A percentile compares a stretch with the other conserved stretches of the same genome.
These are phyloP conservation scores for Conomelus anceps DNA, from an alignment of 2,888 invertebrate genomes.

Conservation along the genomic window DNA sequence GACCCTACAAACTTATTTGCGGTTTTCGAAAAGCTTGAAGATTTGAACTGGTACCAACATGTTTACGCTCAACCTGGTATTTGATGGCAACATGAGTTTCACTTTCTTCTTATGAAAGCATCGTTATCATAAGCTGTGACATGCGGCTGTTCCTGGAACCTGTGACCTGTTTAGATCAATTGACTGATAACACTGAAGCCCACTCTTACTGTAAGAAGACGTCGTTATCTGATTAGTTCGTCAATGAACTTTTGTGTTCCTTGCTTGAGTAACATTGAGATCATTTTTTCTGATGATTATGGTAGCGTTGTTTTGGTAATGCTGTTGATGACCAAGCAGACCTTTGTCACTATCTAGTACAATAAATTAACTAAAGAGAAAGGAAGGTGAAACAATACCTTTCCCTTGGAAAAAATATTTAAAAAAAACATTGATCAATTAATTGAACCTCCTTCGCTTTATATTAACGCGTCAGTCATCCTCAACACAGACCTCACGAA, in stretches of 20 bases:
- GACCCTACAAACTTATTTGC: too few relatives aligned
- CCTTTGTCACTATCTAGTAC: neutral
- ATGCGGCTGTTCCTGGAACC: neutral
- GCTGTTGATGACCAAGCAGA: neutral
- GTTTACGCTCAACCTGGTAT: neutral
- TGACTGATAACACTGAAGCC: neutral
- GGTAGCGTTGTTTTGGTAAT: neutral
- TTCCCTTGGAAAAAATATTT: neutral
- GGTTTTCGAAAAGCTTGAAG: neutral
- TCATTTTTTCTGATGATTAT: neutral
- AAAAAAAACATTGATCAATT: neutral
- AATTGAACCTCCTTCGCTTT: neutral
- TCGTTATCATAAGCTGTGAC: neutral
- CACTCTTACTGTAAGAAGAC: neutral
- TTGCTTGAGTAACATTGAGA: neutral
- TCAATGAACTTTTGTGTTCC: neutral
- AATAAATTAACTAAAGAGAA: neutral
- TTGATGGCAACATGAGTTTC: neutral
- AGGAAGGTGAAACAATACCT: neutral
- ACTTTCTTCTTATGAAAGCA: neutral
- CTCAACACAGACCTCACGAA: neutral
- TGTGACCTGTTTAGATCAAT: neutral
- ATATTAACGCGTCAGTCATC: neutral
- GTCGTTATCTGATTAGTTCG: neutral
- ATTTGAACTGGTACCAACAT: neutral